Evolutionary conservation across 2,113 vertebrate species (phyloP), one percentile per base, ranked within the genome.

Genomic region (Lathamus discolor): DNA sequence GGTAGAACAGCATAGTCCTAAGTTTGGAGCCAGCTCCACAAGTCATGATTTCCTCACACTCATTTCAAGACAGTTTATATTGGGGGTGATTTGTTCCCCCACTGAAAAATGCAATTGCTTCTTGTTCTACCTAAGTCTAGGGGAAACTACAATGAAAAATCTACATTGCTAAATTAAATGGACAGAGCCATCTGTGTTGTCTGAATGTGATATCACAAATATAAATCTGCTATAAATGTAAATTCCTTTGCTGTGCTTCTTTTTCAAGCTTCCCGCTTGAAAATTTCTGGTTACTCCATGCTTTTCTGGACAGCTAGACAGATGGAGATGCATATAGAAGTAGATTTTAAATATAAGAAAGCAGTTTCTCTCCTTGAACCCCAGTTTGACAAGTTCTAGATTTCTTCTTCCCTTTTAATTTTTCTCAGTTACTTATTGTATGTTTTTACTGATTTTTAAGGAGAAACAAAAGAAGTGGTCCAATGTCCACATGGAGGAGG

Each of bases 81-180:
- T 46, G 20, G 15, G 43, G 10, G 31, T 86, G 54, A 83, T 72
- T 61, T 81, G 16, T 83, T 15, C 17, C 25, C 17, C 28, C 12
- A 67, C 35, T 62, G 66, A 70, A 83, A 94, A 83, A 54, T 14
- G 11, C 44, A 83, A 77, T 78, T 88, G 12, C 27, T 62, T 88
- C 39, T 90, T 75, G 8, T 64, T 86, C 92, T 84, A 79, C 64
- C 15, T 94, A 92, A 28, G 7, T 77, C 39, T 48, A 70, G 25
- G 13, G 41, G 24, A 86, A 94, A 48, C 24, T 19, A 44, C 46
- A 67, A 55, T 62, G 63, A 44, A 87, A 84, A 85, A 61, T 9
- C 16, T n/a, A 66, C 59, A 70, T 44, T 68, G 46, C 51, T 92
- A 86, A 91, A 95, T 78, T 75, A 76, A 92, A 88, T 33, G 17